Conservation (phyloP, 2,888 invertebrate species). For the Leptopilina myrica region DNA sequence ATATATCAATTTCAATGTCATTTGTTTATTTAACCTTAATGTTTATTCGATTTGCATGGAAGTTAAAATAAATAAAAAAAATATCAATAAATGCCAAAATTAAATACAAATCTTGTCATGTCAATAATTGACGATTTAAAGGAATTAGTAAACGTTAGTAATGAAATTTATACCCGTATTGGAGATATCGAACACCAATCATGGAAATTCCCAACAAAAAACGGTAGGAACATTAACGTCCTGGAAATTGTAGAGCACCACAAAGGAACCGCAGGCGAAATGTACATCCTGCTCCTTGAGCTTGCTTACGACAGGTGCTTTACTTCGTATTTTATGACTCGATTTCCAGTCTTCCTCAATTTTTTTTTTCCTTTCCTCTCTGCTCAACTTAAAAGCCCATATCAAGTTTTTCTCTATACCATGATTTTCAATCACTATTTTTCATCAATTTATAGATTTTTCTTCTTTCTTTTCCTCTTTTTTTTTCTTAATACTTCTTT, state of each 20-base stretch:
- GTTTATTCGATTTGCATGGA: neutral
- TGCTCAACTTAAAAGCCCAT: constrained; percentile 47
- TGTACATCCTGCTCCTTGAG: constrained; percentile 66
- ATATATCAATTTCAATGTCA: too few species aligned
- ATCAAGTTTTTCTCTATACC: neutral
- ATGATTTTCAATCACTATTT: too few species aligned
- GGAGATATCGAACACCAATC: constrained; percentile 61
- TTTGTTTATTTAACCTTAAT: neutral
- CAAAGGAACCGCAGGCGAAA: constrained; percentile 62
- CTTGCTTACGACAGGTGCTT: constrained; percentile 68
- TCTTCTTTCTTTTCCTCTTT: too few species aligned
- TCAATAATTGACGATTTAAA: constrained; percentile 62
- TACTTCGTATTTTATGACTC: neutral
- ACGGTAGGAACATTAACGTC: constrained; percentile 60
- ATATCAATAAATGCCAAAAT: constrained; percentile 52
- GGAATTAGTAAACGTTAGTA: constrained; percentile 58
- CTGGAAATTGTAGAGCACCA: constrained; percentile 61
- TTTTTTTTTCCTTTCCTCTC: constrained; percentile 46
- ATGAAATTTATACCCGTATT: constrained; percentile 60
- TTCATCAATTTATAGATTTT: too few species aligned
- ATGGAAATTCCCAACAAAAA: constrained; percentile 64
- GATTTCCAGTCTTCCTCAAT: constrained; percentile 51
- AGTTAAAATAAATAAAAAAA: neutral
- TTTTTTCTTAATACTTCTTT: too few species aligned
- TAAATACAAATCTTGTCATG: constrained; percentile 60